Evolutionary conservation across 92 coral and sea anemone genomes (phyloP).

Genomic region (Meandrina meandrites): DNA sequence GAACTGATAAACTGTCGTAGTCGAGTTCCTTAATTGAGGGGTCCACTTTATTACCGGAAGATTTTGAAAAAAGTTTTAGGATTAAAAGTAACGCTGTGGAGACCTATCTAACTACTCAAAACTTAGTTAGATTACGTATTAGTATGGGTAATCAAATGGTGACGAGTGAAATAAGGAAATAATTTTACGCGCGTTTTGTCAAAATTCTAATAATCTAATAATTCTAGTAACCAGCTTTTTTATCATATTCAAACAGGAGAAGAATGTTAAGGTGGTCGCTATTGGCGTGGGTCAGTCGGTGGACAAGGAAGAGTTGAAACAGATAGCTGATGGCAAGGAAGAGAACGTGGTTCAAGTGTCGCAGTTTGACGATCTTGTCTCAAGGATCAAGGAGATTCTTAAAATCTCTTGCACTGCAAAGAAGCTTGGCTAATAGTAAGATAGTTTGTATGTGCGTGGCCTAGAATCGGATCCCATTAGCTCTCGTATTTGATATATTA

Average conservation of each 20-base stretch:
- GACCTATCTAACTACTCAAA: too few relatives aligned
- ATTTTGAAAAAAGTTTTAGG: too few relatives aligned
- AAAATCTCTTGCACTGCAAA: constrained; percentile 33
- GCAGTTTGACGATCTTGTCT: constrained; percentile 40
- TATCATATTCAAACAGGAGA: not conserved
- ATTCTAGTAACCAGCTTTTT: not conserved
- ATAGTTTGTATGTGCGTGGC: not conserved
- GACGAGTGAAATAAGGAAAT: too few relatives aligned
- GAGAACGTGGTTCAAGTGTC: constrained; percentile 36
- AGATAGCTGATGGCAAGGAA: constrained; percentile 42
- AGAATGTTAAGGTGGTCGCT: constrained; percentile 35
- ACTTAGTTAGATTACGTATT: too few relatives aligned
- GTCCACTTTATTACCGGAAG: too few relatives aligned
- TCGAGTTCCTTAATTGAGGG: too few relatives aligned
- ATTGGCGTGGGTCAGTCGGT: constrained; percentile 55
- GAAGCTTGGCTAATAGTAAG: not conserved
- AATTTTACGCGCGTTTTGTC: too few relatives aligned
- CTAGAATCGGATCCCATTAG: not conserved
- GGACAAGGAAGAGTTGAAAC: constrained; percentile 32
- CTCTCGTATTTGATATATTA: not conserved
- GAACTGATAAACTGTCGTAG: too few relatives aligned
- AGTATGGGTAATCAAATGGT: too few relatives aligned
- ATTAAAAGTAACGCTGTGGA: too few relatives aligned
- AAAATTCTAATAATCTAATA: too few relatives aligned
- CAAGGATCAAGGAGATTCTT: constrained; percentile 35